A percentile compares a stretch with the other conserved stretches of the same genome.
Evolutionary conservation across 2,888 invertebrate genomes (phyloP).

Genomic region (Melinaea marsaeus): DNA sequence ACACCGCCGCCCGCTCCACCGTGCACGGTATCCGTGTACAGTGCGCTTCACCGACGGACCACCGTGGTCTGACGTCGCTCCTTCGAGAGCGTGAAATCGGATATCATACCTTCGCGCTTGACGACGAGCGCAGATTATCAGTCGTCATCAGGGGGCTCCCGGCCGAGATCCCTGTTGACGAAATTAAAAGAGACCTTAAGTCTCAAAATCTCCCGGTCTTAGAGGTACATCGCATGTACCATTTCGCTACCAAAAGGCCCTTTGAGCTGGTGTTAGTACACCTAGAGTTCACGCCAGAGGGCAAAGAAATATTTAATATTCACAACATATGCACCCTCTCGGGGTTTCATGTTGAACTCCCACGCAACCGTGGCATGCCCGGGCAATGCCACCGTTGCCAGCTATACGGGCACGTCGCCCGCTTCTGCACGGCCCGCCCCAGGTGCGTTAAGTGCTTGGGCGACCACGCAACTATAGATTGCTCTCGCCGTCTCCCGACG

Average conservation of each 20-base stretch:
- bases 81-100: neutral
- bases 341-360: neutral
- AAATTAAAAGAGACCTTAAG: neutral
- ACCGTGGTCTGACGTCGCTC: neutral
- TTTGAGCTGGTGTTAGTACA: slow-evolving; percentile 4
- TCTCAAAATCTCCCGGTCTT: neutral
- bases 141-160: slow-evolving; percentile 6
- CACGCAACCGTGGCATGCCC: too few species aligned
- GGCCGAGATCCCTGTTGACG: neutral
- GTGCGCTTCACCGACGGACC: neutral
- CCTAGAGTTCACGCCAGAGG: neutral
- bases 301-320: slow-evolving; percentile 5
- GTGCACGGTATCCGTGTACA: neutral
- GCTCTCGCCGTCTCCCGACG: neutral
- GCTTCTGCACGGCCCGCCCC: neutral
- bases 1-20: neutral
- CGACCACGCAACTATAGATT: slow-evolving; percentile 7
- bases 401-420: neutral
- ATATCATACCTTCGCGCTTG: slow-evolving; percentile 8
- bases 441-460: neutral
- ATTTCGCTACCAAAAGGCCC: neutral
- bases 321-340: neutral
- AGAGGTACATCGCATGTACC: slow-evolving; percentile 8
- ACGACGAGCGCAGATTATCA: slow-evolving; percentile 2
- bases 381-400: slow-evolving; percentile 7